Conservation (phyloP, 2,797 vertebrate species). For the Parotocinclus haroldoi region DNA sequence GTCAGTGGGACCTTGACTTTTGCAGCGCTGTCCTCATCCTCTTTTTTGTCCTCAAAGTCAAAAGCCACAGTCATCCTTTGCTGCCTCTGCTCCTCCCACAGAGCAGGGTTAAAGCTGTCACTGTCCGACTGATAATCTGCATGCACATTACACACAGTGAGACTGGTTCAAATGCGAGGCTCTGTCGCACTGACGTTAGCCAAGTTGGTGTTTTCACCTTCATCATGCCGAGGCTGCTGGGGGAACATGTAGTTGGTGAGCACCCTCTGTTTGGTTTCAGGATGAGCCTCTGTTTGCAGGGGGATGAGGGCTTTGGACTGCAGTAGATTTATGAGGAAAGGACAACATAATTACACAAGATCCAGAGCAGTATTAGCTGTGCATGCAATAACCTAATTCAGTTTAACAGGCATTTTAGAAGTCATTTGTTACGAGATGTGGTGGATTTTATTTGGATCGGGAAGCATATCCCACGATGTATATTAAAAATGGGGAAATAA, state of each 20-base stretch:
- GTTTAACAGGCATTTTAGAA: no score
- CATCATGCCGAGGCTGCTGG: slow-evolving; percentile 94
- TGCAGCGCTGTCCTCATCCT: slow-evolving; percentile 91
- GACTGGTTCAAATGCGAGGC: not conserved
- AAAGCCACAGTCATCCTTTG: slow-evolving; percentile 98
- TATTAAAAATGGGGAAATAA: no score
- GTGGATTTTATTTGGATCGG: no score
- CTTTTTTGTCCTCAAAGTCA: slow-evolving; percentile 97
- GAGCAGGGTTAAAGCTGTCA: slow-evolving; percentile 96
- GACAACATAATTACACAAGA: slow-evolving; percentile 53
- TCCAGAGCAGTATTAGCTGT: no score
- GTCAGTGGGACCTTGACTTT: slow-evolving; percentile 58
- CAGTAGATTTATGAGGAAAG: not conserved
- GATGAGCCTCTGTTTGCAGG: slow-evolving; percentile 96
- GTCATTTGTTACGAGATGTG: no score
- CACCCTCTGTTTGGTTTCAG: slow-evolving; percentile 97
- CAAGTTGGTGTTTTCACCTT: slow-evolving; percentile 73
- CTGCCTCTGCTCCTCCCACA: slow-evolving; percentile 98
- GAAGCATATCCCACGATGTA: no score
- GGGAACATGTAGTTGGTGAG: slow-evolving; percentile 99
- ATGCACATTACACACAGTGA: not conserved
- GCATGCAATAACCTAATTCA: no score
- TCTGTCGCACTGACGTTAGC: no score
- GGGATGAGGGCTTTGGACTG: slow-evolving; percentile 99
- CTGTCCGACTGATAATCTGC: slow-evolving; percentile 98